Conservation (phyloP, 1,140 invertebrate genomes). For the Papilio helenus region DNA sequence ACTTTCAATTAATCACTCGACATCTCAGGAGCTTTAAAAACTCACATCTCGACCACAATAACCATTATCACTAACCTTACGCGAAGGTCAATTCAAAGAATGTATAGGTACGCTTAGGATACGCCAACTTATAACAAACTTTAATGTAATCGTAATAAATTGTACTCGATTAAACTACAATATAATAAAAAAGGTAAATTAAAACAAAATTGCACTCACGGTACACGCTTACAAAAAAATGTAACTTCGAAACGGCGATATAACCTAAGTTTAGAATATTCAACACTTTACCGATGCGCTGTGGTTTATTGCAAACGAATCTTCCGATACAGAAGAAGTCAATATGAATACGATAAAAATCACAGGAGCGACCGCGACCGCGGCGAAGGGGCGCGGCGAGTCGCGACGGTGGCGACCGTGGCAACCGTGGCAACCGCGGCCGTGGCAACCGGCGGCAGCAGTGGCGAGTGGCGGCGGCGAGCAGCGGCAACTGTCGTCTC, state of each 20-base stretch:
- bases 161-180: constrained; percentile 71
- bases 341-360: constrained; percentile 64
- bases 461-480: constrained; percentile 28
- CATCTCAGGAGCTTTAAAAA: constrained; percentile 64
- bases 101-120: constrained; percentile 81
- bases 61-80: constrained; percentile 82
- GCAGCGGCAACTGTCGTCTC: constrained; percentile 22
- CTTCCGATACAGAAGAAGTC: constrained; percentile 63
- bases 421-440: constrained; percentile 22
- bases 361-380: constrained; percentile 56
- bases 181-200: constrained; percentile 54
- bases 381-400: constrained; percentile 2
- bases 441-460: neutral
- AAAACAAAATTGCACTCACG: constrained; percentile 68
- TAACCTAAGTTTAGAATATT: constrained; percentile 67
- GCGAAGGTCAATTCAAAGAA: constrained; percentile 81
- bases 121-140: constrained; percentile 71
- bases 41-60: constrained; percentile 69
- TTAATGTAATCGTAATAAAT: constrained; percentile 63
- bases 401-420: constrained; percentile 34
- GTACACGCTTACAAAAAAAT: constrained; percentile 54
- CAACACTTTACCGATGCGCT: constrained; percentile 69
- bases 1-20: constrained; percentile 47
- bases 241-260: constrained; percentile 55
- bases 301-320: constrained; percentile 61